Evolutionary conservation across 2,113 vertebrate species (phyloP), one percentile per base, ranked within the genome.

Genomic region (Corythoichthys haematopterus): DNA sequence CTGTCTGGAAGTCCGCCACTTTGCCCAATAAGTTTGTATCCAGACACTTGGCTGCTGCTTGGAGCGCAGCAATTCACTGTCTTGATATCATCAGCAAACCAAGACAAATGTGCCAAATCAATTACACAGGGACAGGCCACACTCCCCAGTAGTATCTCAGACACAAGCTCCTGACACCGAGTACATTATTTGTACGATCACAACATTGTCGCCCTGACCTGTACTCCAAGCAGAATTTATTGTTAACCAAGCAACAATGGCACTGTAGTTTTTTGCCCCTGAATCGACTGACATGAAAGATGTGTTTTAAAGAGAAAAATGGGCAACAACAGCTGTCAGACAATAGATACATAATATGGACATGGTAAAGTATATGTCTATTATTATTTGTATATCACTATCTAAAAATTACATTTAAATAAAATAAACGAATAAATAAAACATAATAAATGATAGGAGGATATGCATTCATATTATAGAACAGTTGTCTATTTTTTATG

Each of bases 41-140:
- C 12, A 6, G 71, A 75, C 68, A 68, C 70, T 79, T 76, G 66
- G 76, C 81, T 70, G 51, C 61, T 75, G 68, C 45, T 72, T 53
- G 36, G 55, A 65, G 68, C 50, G 71, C 63, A 60, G 76, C 67
- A 70, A 80, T 74, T 72, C 66, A 77, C 73, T 71, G 56, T 64
- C 56, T 71, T 76, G 77, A 85, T 85, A 79, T 76, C 69, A 78
- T 80, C 76, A 77, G 76, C 40, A 55, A 66, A 75, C 57, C 11
- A 37, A 64, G 59, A 71, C 48, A 66, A 59, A 69, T 55, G 72
- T 68, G 72, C 74, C 77, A 80, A 69, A 74, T 83, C 72, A 70
- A 68, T 78, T 64, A 50, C 50, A 66, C 63, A 47, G 75, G 61
- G 63, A 37, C 38, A 1, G 14, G 69, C 70, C 72, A 64, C 59